phyloP scores from a whole-genome alignment of 2,888 invertebrate genomes.

The Cheilosia urbana region DNA sequence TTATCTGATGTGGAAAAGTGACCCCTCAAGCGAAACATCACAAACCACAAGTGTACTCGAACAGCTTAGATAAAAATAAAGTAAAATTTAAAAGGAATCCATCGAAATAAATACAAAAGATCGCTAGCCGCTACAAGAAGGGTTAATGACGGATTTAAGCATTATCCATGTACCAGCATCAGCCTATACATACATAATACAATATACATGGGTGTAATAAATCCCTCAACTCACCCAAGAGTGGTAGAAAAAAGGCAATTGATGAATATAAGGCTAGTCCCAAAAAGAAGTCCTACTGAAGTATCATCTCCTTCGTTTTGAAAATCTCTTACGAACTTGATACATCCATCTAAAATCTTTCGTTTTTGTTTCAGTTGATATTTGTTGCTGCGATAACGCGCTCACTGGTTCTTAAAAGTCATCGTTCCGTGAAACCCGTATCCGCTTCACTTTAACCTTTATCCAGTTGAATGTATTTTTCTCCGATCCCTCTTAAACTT shows the following conservation, averaged over 20 bases:
- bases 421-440: slow-evolving; percentile 27
- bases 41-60: slow-evolving; percentile 28
- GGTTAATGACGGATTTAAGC: slow-evolving; percentile 5
- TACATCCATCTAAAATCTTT: not conserved
- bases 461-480: slow-evolving; percentile 4
- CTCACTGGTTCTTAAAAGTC: slow-evolving; percentile 45
- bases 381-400: slow-evolving; percentile 47
- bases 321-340: not conserved
- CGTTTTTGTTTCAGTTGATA: slow-evolving; percentile 8
- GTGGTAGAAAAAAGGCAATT: not conserved
- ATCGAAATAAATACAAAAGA: slow-evolving; percentile 17
- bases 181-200: not conserved
- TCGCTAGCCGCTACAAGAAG: not conserved
- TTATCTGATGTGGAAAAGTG: slow-evolving; percentile 37
- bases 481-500: not conserved
- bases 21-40: slow-evolving; percentile 32
- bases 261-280: slow-evolving; percentile 10
- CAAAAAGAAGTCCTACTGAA: slow-evolving; percentile 3
- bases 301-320: not conserved
- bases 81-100: slow-evolving; percentile 5
- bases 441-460: slow-evolving; percentile 28
- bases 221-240: not conserved
- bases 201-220: not conserved
- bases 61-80: slow-evolving; percentile 21
- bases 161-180: not conserved